phyloP scores from a whole-genome alignment of 2,888 invertebrate species.

The Pyrrhia umbra region DNA sequence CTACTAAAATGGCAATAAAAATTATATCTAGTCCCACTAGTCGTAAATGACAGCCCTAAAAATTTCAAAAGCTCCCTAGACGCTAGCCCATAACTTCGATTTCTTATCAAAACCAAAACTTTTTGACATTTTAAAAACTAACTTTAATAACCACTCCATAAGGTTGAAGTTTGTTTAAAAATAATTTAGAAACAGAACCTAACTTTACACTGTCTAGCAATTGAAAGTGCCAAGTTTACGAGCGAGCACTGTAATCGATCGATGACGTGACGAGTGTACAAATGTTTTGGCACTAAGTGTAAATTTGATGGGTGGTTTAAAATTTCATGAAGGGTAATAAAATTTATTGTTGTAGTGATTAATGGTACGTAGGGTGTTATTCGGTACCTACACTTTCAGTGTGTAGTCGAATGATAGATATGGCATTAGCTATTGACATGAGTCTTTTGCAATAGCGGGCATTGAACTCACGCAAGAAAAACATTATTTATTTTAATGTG shows the following conservation, averaged over 20 bases:
- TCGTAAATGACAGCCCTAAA: constrained; percentile 45
- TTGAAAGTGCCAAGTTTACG: constrained; percentile 76
- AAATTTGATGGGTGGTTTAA: constrained; percentile 64
- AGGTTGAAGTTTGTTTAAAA: constrained; percentile 26
- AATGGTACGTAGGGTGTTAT: constrained; percentile 15
- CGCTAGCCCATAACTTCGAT: constrained; percentile 47
- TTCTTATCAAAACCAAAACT: constrained; percentile 25
- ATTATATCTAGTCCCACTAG: constrained; percentile 45
- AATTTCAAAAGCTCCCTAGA: constrained; percentile 50
- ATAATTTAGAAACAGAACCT: background rate
- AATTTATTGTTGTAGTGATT: constrained; percentile 31
- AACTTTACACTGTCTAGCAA: constrained; percentile 68
- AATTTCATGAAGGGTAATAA: constrained; percentile 56
- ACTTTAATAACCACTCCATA: constrained; percentile 12
- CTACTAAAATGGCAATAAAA: constrained; percentile 49
- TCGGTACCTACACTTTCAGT: background rate
- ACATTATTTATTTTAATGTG: too few species aligned
- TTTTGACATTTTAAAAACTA: background rate
- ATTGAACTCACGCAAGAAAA: background rate
- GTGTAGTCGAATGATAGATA: background rate
- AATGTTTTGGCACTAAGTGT: constrained; percentile 62
- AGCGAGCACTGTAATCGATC: constrained; percentile 75
- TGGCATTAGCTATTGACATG: too few species aligned
- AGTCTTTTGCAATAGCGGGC: too few species aligned
- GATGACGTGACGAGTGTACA: constrained; percentile 70